A percentile compares a stretch with the other conserved stretches of the same genome.
Conservation (phyloP, 1,140 invertebrate genomes). For the Platorchestia sp. region DNA sequence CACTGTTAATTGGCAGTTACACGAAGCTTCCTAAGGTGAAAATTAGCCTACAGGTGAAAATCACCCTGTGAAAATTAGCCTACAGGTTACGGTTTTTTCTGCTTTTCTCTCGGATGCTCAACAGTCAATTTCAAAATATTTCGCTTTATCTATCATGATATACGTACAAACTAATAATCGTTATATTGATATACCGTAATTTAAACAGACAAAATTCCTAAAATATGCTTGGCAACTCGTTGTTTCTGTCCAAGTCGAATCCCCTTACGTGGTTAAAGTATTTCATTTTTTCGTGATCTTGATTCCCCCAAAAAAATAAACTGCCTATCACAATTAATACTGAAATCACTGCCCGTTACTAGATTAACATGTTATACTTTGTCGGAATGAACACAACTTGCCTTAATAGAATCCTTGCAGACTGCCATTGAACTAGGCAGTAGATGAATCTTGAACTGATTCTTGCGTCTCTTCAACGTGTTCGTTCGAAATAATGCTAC, state of each 20-base stretch:
- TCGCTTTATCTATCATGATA: not conserved
- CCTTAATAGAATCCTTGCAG: not conserved
- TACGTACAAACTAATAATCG: not conserved
- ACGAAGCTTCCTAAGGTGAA: too few species aligned
- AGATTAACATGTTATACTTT: not conserved
- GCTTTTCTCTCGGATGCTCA: not conserved
- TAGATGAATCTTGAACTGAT: not conserved
- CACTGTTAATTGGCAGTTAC: not conserved
- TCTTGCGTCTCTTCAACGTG: not conserved
- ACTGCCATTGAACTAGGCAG: not conserved
- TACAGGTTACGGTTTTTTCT: not conserved
- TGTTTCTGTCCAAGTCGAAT: not conserved
- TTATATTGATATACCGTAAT: not conserved
- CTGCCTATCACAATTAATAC: not conserved
- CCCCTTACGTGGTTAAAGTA: not conserved
- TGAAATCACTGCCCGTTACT: not conserved
- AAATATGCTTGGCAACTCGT: not conserved
- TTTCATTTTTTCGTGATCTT: not conserved
- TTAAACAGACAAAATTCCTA: not conserved
- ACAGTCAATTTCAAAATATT: not conserved
- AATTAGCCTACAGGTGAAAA: too few species aligned
- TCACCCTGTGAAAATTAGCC: too few species aligned
- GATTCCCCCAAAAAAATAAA: not conserved
- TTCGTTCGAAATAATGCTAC: not conserved
- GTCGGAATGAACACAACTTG: not conserved